phyloP scores from a whole-genome alignment of 2,888 invertebrate genomes.

The Agrotis puta region DNA sequence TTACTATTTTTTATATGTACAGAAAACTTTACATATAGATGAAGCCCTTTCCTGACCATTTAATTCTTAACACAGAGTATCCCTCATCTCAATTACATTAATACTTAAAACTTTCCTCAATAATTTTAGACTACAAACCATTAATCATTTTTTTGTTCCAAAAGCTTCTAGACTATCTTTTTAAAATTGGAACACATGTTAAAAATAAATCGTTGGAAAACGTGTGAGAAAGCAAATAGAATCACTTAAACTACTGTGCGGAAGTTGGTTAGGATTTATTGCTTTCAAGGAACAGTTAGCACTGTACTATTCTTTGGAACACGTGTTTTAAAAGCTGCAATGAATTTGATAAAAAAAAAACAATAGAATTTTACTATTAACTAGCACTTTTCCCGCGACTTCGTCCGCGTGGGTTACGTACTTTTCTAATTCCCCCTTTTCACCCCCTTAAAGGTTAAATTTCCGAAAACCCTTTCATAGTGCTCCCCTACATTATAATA shows the following conservation, averaged over 20 bases:
- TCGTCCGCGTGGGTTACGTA: no score
- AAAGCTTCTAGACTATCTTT: slow-evolving; percentile 17
- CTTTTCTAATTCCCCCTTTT: no score
- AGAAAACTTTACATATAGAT: no score
- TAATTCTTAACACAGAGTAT: no score
- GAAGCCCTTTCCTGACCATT: no score
- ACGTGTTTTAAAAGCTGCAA: slow-evolving; percentile 34
- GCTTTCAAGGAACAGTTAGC: slow-evolving; percentile 35
- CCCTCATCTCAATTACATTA: no score
- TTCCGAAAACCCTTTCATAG: no score
- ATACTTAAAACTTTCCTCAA: no score
- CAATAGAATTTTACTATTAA: slow-evolving; percentile 20
- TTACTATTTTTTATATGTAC: no score
- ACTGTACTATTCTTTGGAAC: slow-evolving; percentile 33
- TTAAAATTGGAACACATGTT: slow-evolving; percentile 34
- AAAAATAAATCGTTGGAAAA: slow-evolving; percentile 60
- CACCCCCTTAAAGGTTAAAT: no score
- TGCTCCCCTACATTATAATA: no score
- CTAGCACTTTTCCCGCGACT: no score
- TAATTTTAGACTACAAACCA: not conserved
- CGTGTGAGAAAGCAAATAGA: slow-evolving; percentile 52
- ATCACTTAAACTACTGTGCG: slow-evolving; percentile 47
- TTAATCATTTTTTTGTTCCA: slow-evolving; percentile 20
- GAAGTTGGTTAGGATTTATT: slow-evolving; percentile 54
- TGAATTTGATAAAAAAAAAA: slow-evolving; percentile 22